Conservation (phyloP, 2,888 invertebrate genomes). For the Cosmopolites sordidus region DNA sequence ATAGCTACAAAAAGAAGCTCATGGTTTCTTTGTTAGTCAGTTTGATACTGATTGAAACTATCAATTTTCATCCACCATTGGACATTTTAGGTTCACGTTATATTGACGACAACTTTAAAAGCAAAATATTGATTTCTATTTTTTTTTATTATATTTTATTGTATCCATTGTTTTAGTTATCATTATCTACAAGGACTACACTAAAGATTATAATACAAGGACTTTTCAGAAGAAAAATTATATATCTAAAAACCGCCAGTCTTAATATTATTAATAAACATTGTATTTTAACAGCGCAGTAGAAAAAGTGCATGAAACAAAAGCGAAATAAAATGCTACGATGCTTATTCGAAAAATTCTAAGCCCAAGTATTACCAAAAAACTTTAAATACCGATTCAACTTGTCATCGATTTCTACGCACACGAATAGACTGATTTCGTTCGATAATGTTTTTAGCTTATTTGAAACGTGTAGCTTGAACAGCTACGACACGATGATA, state of each 20-base stretch:
- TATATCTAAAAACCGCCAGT: neutral
- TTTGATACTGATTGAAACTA: no score
- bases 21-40: no score
- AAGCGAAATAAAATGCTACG: no score
- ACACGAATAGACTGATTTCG: conserved; percentile 15
- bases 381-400: conserved; percentile 15
- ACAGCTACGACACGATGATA: conserved; percentile 84
- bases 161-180: neutral
- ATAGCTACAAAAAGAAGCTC: no score
- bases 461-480: neutral
- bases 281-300: neutral
- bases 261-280: conserved; percentile 1
- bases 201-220: neutral
- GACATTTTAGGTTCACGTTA: no score
- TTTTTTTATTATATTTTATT: no score
- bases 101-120: no score
- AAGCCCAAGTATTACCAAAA: conserved; percentile 1
- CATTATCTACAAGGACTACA: neutral
- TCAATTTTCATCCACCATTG: no score
- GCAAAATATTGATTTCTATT: no score
- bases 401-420: conserved; percentile 17
- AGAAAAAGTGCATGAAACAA: neutral
- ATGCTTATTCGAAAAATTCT: neutral
- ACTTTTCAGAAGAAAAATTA: neutral
- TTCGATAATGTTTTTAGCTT: conserved; percentile 16